Evolutionary conservation across 64 coral and sea anemone species (phyloP), one percentile per base, ranked within the genome.

Genomic region (Hydrozoanthus tunicans): DNA sequence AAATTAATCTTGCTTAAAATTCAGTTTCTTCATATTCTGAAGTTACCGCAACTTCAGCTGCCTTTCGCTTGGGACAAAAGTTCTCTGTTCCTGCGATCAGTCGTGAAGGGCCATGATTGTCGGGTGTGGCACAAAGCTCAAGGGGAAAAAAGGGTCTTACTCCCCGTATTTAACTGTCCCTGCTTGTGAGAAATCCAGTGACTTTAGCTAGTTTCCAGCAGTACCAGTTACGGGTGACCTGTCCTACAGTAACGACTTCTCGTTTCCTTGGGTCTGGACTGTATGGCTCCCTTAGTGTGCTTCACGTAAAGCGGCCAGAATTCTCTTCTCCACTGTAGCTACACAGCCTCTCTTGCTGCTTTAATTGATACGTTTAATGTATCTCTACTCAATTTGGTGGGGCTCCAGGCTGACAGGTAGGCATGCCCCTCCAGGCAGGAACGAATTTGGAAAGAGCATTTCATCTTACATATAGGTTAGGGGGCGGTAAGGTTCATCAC

Each of bases 401-500:
- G 15, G 76, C 26, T 53, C 51, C 6, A 78, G 76, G 12, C 56
- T n/a, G 8, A n/a, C 12, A 55, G 52, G 51, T 14, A 78, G 51
- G 55, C 77, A 4, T 57, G 77, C 51, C 1, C 77, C 51, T 0
- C 77, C 55, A 15, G 10, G 77, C 77, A 79, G 77, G 15, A 79
- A 79, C 27, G 77, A 79, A 27, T 77, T 69, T 73, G 85, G 92
- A 12, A 85, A 89, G 64, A 93, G 65, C 23, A 86, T 56, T 6
- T 93, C 77, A 54, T 93, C 70, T 13, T 93, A 61, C 65, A 93
- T 73, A 17, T 86, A 86, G 13, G 70, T 64, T 32, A 86, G 53
- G 53, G 91, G 91, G 17, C 91, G 60, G 59, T 77, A 17, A 43
- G 32, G 64, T 89, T 93, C 26, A 86, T 27, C 23, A 58, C 20